These are phyloP conservation scores for Caenorhabditis wallacei DNA, from an alignment of 2,888 invertebrate species.

Conservation along the genomic window DNA sequence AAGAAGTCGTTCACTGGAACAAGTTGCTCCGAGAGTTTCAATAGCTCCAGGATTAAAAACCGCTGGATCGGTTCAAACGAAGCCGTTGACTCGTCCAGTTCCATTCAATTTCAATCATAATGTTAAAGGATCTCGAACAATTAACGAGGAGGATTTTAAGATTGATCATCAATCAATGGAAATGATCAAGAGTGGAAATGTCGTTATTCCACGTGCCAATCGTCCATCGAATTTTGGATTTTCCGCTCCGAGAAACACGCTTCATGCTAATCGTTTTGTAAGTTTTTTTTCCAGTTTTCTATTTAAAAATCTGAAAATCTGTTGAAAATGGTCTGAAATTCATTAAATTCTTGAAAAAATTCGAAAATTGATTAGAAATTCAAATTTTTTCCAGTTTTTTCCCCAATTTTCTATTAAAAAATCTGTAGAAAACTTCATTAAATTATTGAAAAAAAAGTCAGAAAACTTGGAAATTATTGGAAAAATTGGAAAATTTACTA, in stretches of 20 bases:
- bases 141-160: conserved; percentile 36
- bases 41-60: background rate
- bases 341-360: no score
- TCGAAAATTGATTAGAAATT: no score
- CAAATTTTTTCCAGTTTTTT: no score
- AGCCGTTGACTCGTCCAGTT: background rate
- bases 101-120: background rate
- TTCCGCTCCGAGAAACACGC: conserved; percentile 21
- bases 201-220: conserved; percentile 14
- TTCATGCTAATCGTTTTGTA: conserved; percentile 17
- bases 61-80: background rate
- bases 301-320: background rate
- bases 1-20: background rate
- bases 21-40: background rate
- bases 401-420: no score
- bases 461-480: no score
- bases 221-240: background rate
- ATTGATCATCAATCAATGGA: conserved; percentile 41
- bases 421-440: no score
- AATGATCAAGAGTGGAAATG: conserved; percentile 47
- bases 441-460: no score
- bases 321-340: background rate
- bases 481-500: no score
- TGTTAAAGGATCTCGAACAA: background rate
- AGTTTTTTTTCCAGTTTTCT: background rate